Base-by-base conservation (phyloP, 2,113 vertebrate species). In the Podarcis muralis region DNA sequence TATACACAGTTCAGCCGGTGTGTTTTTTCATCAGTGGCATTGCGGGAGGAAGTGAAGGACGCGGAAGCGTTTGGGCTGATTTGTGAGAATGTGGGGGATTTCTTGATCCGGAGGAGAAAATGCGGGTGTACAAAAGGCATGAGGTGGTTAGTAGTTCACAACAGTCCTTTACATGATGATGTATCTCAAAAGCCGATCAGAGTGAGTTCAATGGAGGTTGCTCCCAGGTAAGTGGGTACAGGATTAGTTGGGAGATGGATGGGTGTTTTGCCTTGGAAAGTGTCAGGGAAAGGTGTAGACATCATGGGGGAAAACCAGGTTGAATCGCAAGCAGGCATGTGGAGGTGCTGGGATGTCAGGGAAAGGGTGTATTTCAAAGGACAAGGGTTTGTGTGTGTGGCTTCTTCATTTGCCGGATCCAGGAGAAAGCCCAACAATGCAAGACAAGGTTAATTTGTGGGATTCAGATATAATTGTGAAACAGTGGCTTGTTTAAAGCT, bases 1-100 rank as follows among this genome's bases (percentile, higher is more conserved):
- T 11, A 11, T 48, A 4, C 5, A 4, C n/a, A 22, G 18, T 4
- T 59, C 1, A n/a, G 7, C n/a, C 2, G 1, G 20, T 3, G 12
- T 5, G 12, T 8, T 65, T 3, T 27, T 20, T 2, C 37, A 20
- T 71, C 30, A 62, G 32, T 43, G 5, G 11, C 37, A 15, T 53
- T 79, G 77, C 15, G 27, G 53, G 6, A 81, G 79, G 59, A 57
- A 32, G 11, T 59, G 1, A 8, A 81, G 79, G 18, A 22, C 32
- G 9, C 30, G 4, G 30, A 16, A 53, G 27, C 12, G 27, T n/a
- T n/a, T 79, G 76, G 15, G 27, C 43, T 79, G 25, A 57, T 79
- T n/a, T n/a, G 23, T 79, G 48, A 48, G 48, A 16, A 57, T 53
- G 3, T 16, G 27, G 13, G 22, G 6, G 65, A 71, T 48, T 85